Conservation (phyloP, 2,113 vertebrate species). For the Galemys pyrenaicus region DNA sequence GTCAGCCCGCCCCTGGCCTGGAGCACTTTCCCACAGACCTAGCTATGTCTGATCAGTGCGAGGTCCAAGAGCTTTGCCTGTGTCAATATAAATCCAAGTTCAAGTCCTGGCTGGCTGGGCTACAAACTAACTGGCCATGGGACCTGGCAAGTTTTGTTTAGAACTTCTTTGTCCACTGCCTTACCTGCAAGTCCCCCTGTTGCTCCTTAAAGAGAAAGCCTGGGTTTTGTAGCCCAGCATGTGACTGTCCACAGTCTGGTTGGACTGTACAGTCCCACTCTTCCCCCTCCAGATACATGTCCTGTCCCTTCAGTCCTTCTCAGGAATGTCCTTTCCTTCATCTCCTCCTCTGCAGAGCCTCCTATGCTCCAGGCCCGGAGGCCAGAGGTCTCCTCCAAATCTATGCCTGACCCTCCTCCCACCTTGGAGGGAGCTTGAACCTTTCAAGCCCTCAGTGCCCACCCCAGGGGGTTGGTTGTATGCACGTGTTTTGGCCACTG, state of each 20-base stretch:
- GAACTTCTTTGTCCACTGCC: not conserved
- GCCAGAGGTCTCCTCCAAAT: not conserved
- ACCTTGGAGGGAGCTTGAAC: not conserved
- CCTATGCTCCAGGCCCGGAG: not conserved
- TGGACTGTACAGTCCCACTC: not conserved
- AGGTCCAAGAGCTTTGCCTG: not conserved
- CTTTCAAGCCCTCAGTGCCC: not conserved
- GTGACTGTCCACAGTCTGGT: not conserved
- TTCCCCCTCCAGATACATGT: not conserved
- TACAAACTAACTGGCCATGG: not conserved
- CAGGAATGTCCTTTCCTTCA: not conserved
- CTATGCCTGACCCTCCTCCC: not conserved
- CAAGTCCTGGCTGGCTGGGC: not conserved
- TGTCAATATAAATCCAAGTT: not conserved
- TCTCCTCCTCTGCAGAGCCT: not conserved
- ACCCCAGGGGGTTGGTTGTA: not conserved
- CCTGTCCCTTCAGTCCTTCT: not conserved
- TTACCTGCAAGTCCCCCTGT: not conserved
- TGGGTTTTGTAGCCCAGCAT: not conserved
- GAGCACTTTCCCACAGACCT: slow-evolving; percentile 60
- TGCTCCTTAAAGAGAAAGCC: not conserved
- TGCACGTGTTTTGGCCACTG: not conserved
- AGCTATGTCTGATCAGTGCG: not conserved
- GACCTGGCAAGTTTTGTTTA: not conserved
- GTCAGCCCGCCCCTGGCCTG: not conserved